Percentiles rank a stretch among this genome's conserved stretches.
Conservation (phyloP, 2,888 invertebrate genomes). For the Heliconius ismenius region DNA sequence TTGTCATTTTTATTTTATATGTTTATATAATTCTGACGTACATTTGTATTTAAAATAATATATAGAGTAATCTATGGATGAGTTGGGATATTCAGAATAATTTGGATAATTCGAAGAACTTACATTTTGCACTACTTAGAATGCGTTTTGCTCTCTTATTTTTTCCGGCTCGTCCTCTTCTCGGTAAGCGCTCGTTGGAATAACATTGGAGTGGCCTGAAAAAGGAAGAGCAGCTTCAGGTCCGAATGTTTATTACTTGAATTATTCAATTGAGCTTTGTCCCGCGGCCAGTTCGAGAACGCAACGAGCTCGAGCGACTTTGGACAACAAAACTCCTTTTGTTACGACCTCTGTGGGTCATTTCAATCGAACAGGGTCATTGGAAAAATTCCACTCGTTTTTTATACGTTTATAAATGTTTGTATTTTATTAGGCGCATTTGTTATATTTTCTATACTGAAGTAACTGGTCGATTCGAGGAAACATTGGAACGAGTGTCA, state of each 20-base stretch:
- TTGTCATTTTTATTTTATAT: background rate
- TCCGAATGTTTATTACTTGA: conserved; percentile 51
- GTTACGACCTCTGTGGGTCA: conserved; percentile 36
- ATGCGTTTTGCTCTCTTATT: conserved; percentile 48
- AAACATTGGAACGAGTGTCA: background rate
- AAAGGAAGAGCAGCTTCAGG: conserved; percentile 49
- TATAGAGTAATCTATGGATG: background rate
- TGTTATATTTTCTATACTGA: conserved; percentile 5
- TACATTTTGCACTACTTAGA: conserved; percentile 52
- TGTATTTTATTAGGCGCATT: conserved; percentile 5
- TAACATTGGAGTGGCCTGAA: conserved; percentile 46
- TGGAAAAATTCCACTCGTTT: conserved; percentile 30
- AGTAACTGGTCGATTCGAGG: background rate
- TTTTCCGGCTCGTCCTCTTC: conserved; percentile 48
- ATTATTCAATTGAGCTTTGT: conserved; percentile 52
- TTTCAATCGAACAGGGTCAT: conserved; percentile 36
- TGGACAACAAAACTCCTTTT: conserved; percentile 32
- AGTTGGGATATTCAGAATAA: conserved; percentile 41
- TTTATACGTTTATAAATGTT: conserved; percentile 17
- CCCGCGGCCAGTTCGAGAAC: conserved; percentile 41
- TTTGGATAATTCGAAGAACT: conserved; percentile 47
- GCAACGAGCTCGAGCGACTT: conserved; percentile 24
- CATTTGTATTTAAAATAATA: background rate
- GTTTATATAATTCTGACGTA: background rate
- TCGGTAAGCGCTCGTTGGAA: conserved; percentile 49